phyloP scores from a whole-genome alignment of 2,113 vertebrate species.

The Neolamprologus tretocephalus region DNA sequence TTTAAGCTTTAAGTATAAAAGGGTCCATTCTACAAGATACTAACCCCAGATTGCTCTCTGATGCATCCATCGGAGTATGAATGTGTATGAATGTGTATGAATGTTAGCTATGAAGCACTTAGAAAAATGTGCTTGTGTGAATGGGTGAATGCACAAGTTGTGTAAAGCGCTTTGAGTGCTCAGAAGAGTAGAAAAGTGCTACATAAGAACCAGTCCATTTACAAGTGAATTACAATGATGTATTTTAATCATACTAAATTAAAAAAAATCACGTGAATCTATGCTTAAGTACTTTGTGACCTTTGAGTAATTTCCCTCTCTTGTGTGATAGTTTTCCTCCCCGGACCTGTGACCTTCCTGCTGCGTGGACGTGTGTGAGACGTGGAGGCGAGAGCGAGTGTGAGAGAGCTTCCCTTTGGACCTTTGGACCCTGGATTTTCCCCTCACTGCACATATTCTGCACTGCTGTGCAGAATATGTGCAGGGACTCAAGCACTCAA shows the following conservation, averaged over 20 bases:
- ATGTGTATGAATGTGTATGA: neutral
- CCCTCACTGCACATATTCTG: neutral
- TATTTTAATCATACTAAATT: neutral
- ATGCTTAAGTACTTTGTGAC: neutral
- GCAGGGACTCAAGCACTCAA: too few relatives aligned
- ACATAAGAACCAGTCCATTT: neutral
- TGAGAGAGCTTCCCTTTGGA: neutral
- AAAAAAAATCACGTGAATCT: too few relatives aligned
- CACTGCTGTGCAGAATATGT: neutral
- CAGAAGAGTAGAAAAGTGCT: neutral
- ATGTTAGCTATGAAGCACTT: fast-evolving
- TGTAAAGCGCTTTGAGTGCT: neutral
- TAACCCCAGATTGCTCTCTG: fast-evolving
- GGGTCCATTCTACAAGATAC: neutral
- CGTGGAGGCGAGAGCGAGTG: fast-evolving
- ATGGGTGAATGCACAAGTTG: neutral
- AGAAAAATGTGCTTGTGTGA: neutral
- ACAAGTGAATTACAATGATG: neutral
- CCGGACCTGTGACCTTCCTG: neutral
- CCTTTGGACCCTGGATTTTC: neutral
- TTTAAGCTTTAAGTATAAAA: neutral
- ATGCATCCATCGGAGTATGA: neutral
- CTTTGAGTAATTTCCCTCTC: neutral
- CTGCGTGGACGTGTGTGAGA: neutral
- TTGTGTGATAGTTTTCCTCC: neutral